A percentile compares a stretch with the other conserved stretches of the same genome.
Conservation (phyloP, 2,113 vertebrate species). For the Marmota monax region DNA sequence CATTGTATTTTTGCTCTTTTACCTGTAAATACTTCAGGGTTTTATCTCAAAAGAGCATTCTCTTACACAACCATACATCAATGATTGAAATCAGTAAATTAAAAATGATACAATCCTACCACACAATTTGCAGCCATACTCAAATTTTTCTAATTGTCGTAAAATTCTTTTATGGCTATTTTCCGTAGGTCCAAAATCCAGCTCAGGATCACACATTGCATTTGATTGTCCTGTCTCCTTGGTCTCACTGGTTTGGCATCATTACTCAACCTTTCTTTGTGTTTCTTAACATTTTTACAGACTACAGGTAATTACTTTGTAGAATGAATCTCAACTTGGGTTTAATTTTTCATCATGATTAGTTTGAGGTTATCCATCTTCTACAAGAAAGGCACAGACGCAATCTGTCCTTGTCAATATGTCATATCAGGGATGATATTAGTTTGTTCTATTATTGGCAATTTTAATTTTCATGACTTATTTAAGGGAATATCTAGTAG, state of each 20-base stretch:
- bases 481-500: background rate
- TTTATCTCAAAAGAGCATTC: background rate
- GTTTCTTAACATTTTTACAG: conserved; percentile 8
- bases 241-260: background rate
- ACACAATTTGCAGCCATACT: background rate
- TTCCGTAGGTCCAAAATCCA: background rate
- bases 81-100: conserved; percentile 40
- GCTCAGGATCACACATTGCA: background rate
- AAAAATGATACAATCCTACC: background rate
- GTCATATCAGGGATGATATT: background rate
- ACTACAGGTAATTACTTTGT: background rate
- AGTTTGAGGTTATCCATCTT: background rate
- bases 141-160: background rate
- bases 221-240: background rate
- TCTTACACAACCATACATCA: background rate
- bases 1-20: background rate
- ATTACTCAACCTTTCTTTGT: background rate
- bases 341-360: conserved; percentile 26
- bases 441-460: background rate
- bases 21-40: background rate
- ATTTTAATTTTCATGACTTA: conserved; percentile 42
- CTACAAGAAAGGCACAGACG: background rate
- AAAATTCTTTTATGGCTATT: background rate
- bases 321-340: background rate
- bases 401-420: background rate